Evolutionary conservation across 2,888 invertebrate species (phyloP), one percentile per base, ranked within the genome.

Genomic region (Nebria salina): DNA sequence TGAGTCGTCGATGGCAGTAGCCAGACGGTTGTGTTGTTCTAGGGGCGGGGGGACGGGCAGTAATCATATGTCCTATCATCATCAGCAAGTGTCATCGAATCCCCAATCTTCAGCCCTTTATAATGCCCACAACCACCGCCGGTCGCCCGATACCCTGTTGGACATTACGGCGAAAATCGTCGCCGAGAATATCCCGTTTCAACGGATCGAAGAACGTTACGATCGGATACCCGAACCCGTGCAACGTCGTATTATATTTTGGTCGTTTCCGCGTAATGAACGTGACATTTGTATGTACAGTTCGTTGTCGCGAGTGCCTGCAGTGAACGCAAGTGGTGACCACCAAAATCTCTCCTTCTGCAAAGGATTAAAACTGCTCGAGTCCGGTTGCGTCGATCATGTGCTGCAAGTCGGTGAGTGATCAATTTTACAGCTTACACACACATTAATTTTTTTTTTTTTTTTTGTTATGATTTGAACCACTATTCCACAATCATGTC

Each of bases 281-380:
- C 91, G 94, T 87, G 96, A 96, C 90, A 96, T 96, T 89, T 95
- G 95, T 90, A 96, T 96, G 95, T 96, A 96, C 90, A 95, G 95
- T 85, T 95, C 95, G 85, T 91, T 95, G 90, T 91, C 92, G 86
- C 90, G 90, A 85, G 90, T 91, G 88, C 89, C 90, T 84, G 88
- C 90, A 82, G 89, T 89, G 86, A 89, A 87, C 85, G 76, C 82
- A 11, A 81, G 77, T 82, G 80, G 72, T 81, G 70, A 82, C 82
- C 77, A 72, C 77, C 82, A 94, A 89, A 95, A 93, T 91, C 91
- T 96, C 87, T 95, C 95, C 87, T 96, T 96, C 91, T 94, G 95
- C 91, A 94, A 95, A 89, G 96, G 96, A 89, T 92, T 96, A 89
- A 94, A 95, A 89, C 91, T 96, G 86, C 91, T 96, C 85, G 95